Evolutionary conservation across 2,113 vertebrate species (phyloP), one percentile per base, ranked within the genome.

Genomic region (Coregonus clupeaformis): DNA sequence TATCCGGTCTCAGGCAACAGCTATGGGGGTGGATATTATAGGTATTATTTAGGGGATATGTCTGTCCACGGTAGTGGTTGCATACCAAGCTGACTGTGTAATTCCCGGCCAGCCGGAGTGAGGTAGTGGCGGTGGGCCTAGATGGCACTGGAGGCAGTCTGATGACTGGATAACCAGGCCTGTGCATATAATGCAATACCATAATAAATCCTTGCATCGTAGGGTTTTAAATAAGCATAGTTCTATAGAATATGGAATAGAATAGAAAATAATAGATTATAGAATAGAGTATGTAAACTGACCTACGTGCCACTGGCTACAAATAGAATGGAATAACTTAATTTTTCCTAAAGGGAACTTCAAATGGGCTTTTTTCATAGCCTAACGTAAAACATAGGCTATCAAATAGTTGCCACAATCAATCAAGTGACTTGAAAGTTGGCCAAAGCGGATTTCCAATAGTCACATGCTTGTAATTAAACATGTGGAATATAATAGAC

Each of bases 31-130:
- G 65, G 29, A 29, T 29, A 29, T 14, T 14, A 2, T 9, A 12
- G 18, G 71, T 80, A 72, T 82, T 77, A 82, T 71, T 70, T 52
- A 5, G 47, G 76, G 83, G 88, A 86, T 72, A 79, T 69, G 86
- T 72, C 77, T 69, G 30, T 65, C 32, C 76, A 18, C 77, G 76
- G 70, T 80, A 29, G 24, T 90, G 88, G 89, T 89, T 89, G 84
- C 79, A 86, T 79, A 80, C 81, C 71, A 71, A 83, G 73, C 80
- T 22, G 36, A 66, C 77, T 79, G 80, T 81, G 82, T 86, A 87
- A 89, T 84, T 82, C 55, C 70, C 77, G 4, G 22, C 70, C 77
- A 18, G 73, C 76, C 42, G 13, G 32, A 45, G 60, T 72, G 77
- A 42, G 66, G 9, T 7, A 45, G 66, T 22, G 80, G 27, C 66